Base-by-base conservation (phyloP, 2,113 vertebrate genomes). In the Sclerurus mexicanus region DNA sequence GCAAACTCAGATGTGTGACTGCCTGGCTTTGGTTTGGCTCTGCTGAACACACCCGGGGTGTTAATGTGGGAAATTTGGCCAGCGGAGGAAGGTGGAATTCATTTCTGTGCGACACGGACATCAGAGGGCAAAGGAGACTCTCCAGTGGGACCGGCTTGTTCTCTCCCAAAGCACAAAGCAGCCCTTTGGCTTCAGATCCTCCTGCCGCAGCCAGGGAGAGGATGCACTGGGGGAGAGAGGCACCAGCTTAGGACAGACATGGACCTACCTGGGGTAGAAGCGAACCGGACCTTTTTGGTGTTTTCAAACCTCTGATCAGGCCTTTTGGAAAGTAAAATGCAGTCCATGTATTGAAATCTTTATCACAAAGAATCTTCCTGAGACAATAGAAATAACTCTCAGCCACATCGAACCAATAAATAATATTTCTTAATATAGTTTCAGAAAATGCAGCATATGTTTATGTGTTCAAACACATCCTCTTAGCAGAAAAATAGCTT, bases 21-120 rank as follows among this genome's bases (percentile, higher is more conserved):
- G 80, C 90, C 93, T 59, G 78, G 68, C 95, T 97, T 85, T 82
- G 93, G 83, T 93, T 95, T 81, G 92, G 76, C 96, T 82, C 96
- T 95, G 93, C 28, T 79, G 69, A 97, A 74, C 96, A 69, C 67
- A 9, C 14, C 31, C 76, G 33, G 94, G 73, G 93, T 77, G 92
- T 94, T 89, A 91, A 91, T 75, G 90, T 16, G 73, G 79, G 95
- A 87, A 78, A 92, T 91, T 63, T 91, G 79, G 49, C 94, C n/a
- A 55, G 53, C 22, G 42, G 8, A 6, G 9, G 13, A 44, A 89
- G 79, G 87, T 76, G 52, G 11, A 30, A 49, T n/a, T 53, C 55
- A 31, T 14, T 35, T 52, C 14, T 27, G 20, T 39, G 6, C 1
- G 33, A 9, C 40, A 28, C 3, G 6, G 55, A 14, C 46, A 3